These are phyloP conservation scores for Tribolium freemani DNA, from an alignment of 2,888 invertebrate genomes.

Conservation along the genomic window DNA sequence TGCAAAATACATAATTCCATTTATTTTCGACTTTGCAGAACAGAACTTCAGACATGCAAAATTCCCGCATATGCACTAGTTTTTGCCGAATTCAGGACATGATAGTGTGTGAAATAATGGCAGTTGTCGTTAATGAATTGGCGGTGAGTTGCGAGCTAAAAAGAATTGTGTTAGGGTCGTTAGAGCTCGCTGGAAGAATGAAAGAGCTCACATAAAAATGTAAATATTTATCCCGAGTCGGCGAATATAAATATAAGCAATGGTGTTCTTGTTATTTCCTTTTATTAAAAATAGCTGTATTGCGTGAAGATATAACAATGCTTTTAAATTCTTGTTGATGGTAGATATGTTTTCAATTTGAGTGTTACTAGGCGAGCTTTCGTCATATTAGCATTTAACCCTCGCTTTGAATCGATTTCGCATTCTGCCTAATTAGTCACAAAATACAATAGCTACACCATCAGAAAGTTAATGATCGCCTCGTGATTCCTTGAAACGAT, in stretches of 20 bases:
- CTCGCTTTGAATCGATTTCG: conserved; percentile 42
- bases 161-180: conserved; percentile 8
- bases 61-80: neutral
- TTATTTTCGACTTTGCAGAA: neutral
- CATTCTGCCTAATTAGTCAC: conserved; percentile 54
- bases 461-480: conserved; percentile 54
- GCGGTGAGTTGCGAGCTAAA: conserved; percentile 23
- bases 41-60: neutral
- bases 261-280: conserved; percentile 30
- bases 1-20: conserved; percentile 9
- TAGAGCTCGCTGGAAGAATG: neutral
- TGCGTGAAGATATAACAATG: conserved; percentile 43
- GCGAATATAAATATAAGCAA: conserved; percentile 31
- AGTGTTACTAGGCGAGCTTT: conserved; percentile 32
- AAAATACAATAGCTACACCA: conserved; percentile 54
- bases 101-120: no score
- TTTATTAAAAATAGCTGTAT: conserved; percentile 44
- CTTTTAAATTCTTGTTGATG: conserved; percentile 42
- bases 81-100: neutral
- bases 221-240: conserved; percentile 16
- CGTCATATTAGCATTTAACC: conserved; percentile 45
- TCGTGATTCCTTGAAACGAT: conserved; percentile 58
- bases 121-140: neutral
- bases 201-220: conserved; percentile 26
- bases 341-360: conserved; percentile 45